Conservation (phyloP, 2,113 vertebrate genomes). For the Lamprotornis superbus region DNA sequence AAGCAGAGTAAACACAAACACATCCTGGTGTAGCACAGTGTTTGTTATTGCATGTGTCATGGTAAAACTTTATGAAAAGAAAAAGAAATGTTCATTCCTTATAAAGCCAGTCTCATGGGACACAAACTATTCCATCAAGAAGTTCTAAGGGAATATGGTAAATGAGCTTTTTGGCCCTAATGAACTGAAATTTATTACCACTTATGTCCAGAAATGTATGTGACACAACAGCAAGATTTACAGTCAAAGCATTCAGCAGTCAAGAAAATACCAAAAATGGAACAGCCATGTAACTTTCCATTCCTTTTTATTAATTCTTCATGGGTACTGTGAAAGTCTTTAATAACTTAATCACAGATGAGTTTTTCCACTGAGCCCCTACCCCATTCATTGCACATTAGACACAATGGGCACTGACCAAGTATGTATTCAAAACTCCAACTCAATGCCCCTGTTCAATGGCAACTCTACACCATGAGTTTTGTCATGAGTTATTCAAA, state of each 20-base stretch:
- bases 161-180: not conserved
- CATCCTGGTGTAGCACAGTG: not conserved
- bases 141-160: not conserved
- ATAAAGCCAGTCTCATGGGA: not conserved
- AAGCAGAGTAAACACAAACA: slow-evolving; percentile 57
- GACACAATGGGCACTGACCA: not conserved
- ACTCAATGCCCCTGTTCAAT: not conserved
- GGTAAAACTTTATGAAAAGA: slow-evolving; percentile 10
- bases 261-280: not conserved
- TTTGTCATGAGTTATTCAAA: not conserved
- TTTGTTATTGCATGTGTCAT: slow-evolving; percentile 49
- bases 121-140: not conserved
- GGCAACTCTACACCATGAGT: not conserved
- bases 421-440: not conserved
- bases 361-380: not conserved
- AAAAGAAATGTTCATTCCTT: slow-evolving; percentile 39
- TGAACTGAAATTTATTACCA: not conserved
- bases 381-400: not conserved
- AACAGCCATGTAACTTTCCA: not conserved
- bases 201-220: not conserved
- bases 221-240: not conserved
- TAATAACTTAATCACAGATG: not conserved
- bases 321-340: not conserved
- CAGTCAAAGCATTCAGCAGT: not conserved
- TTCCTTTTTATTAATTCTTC: not conserved